A percentile compares a stretch with the other conserved stretches of the same genome.
Conservation (phyloP, 2,113 vertebrate species). For the Mus musculus region DNA sequence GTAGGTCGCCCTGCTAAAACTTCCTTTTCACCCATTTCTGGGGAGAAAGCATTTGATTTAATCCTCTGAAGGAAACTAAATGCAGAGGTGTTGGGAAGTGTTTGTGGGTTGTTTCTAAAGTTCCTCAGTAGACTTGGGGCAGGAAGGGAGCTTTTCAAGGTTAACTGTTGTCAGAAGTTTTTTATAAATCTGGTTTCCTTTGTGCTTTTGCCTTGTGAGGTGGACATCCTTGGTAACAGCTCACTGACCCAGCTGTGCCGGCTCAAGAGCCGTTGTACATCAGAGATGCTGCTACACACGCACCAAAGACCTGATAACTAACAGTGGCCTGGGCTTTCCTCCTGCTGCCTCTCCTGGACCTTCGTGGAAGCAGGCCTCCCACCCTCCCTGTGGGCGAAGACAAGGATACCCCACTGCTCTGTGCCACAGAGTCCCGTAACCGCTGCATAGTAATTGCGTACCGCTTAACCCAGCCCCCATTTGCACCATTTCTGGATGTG, state of each 20-base stretch:
- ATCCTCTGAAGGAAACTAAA: background rate
- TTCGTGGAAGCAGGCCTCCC: background rate
- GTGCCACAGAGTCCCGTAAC: constrained; percentile 31
- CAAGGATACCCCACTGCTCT: background rate
- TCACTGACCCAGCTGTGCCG: background rate
- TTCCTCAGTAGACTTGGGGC: background rate
- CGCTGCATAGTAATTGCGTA: background rate
- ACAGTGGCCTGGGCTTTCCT: constrained; percentile 19
- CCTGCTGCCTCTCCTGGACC: background rate
- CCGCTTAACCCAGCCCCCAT: background rate
- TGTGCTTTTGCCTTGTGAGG: constrained; percentile 32
- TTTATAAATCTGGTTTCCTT: background rate
- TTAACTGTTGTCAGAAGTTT: background rate
- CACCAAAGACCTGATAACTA: constrained; percentile 86
- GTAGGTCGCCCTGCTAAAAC: constrained; percentile 24
- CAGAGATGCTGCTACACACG: constrained; percentile 84
- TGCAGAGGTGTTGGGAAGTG: background rate
- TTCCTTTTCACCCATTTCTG: background rate
- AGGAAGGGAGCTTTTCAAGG: background rate
- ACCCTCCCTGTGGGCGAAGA: background rate
- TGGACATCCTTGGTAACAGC: background rate
- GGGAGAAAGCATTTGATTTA: background rate
- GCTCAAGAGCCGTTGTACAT: constrained; percentile 58
- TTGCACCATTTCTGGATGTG: constrained; percentile 68
- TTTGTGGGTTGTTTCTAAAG: background rate